Base-by-base conservation (phyloP, 2,113 vertebrate genomes). In the Dipodomys spectabilis region DNA sequence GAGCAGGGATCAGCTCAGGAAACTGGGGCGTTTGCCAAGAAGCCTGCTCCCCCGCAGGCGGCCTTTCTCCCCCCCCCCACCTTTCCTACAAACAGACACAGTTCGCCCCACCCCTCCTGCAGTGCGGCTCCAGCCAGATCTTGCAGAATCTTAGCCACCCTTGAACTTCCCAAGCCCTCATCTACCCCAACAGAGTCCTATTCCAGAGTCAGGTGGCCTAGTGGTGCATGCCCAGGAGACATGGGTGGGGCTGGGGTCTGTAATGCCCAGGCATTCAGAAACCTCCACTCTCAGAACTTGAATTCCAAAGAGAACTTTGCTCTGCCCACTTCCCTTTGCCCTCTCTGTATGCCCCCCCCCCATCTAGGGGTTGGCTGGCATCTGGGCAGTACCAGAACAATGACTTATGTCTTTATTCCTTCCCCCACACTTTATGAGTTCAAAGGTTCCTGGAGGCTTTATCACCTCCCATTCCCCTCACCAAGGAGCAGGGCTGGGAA, bases 11-110 rank as follows among this genome's bases (percentile, higher is more conserved):
- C 96, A 96, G 97, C 92, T 95, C 96, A 97, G 97, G 97, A 97
- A 97, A 97, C 97, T 97, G 97, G 97, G 97, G 97, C 57, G 62
- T 72, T 95, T 97, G 97, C 97, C 97, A 97, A 97, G 96, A 97
- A 96, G 95, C 90, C 82, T 97, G 94, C 96, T 97, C 96, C 96
- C 94, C 96, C 96, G 95, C 96, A 96, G 97, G 97, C 95, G 27
- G 96, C 94, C 96, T 84, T 97, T 95, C 95, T 94, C 96, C 96
- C 96, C 82, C 94, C 96, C 96, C 95, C 97, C 96, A 96, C 97
- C 97, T 97, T 97, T 96, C 95, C 94, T 96, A 93, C 92, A 96
- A 96, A 96, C 95, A 96, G 82, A 95, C 90, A 93, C 79, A 96
- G 85, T 86, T 79, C 8, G 23, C 94, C 93, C 95, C 96, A 93